Percentiles rank a stretch among this genome's conserved stretches.
phyloP scores from a whole-genome alignment of 1,140 invertebrate genomes.

The Leptinotarsa texana region DNA sequence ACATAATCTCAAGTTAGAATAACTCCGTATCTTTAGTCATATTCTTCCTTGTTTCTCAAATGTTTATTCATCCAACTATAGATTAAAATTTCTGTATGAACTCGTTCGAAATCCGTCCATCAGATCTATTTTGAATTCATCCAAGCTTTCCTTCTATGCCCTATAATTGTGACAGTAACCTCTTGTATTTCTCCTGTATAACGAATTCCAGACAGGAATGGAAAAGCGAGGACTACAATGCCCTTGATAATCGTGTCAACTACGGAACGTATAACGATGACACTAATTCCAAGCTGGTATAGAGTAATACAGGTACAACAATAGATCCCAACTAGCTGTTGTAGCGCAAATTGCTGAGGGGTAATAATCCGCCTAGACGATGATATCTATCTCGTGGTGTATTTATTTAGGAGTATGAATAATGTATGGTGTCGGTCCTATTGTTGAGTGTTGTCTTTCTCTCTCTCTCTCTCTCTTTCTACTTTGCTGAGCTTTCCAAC shows the following conservation, averaged over 20 bases:
- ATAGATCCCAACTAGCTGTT: conserved; percentile 20
- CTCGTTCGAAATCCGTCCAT: no score
- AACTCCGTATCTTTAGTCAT: no score
- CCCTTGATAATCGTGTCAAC: not conserved
- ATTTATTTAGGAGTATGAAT: conserved; percentile 45
- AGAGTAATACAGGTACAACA: conserved; percentile 27
- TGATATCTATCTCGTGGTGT: conserved; percentile 35
- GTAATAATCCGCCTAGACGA: conserved; percentile 36
- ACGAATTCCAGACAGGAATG: conserved; percentile 1
- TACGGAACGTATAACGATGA: not conserved
- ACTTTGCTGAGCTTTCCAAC: not conserved
- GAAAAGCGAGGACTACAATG: conserved; percentile 5
- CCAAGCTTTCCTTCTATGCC: no score
- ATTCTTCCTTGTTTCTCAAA: no score
- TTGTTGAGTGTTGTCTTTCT: conserved; percentile 27
- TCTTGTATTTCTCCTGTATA: not conserved
- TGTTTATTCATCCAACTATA: no score
- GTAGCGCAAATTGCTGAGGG: conserved; percentile 33
- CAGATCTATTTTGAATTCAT: no score
- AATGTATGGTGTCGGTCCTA: conserved; percentile 38
- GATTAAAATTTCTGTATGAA: no score
- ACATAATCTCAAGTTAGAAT: no score
- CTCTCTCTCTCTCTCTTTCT: not conserved
- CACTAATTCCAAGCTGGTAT: conserved; percentile 10
- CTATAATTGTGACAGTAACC: no score